Evolutionary conservation across 2,888 invertebrate species (phyloP), one percentile per base, ranked within the genome.

Genomic region (Eupithecia dodoneata): DNA sequence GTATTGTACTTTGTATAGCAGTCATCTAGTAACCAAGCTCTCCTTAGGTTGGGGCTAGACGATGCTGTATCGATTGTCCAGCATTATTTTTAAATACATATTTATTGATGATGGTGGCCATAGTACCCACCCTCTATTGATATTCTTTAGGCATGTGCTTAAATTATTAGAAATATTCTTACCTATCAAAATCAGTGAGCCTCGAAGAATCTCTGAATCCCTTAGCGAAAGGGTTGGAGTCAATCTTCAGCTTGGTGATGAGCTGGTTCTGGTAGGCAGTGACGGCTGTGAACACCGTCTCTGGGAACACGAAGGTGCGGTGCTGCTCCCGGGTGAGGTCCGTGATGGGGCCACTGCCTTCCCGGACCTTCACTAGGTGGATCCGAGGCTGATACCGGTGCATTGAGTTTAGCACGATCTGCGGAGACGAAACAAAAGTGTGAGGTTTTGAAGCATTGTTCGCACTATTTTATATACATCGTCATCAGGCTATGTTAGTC

Each of bases 341-440:
- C 78, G 97, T 97, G 86, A 98, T 97, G 81, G 97, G 97, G 84
- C 98, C 97, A 0, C 91, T 88, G 2, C 95, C 95, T 49, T 95
- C 95, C 0, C 95, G 90, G 18, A 95, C 88, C 88, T 98, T 98
- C 80, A 99, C 98, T 86, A 99, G 96, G 95, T 99, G 99, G 89
- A 99, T 98, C 82, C 99, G 96, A 0, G 99, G 99, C 93, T 99
- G 99, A 92, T 99, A 99, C 88, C 99, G 98, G 95, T 99, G 99
- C 99, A 99, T 99, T 41, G 99, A 99, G 94, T 99, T 99, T 80
- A 99, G 96, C 76, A 99, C 99, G 87, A 99, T 98, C 99, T 99
- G 97, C 95, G 92, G 86, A 81, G 83, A 81, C 18, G 63, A 63
- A 63, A 63, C 10, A 4, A 12, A 30, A 30, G 10, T 63, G 63